Conservation (phyloP, 1,140 invertebrate species). For the Apis dorsata region DNA sequence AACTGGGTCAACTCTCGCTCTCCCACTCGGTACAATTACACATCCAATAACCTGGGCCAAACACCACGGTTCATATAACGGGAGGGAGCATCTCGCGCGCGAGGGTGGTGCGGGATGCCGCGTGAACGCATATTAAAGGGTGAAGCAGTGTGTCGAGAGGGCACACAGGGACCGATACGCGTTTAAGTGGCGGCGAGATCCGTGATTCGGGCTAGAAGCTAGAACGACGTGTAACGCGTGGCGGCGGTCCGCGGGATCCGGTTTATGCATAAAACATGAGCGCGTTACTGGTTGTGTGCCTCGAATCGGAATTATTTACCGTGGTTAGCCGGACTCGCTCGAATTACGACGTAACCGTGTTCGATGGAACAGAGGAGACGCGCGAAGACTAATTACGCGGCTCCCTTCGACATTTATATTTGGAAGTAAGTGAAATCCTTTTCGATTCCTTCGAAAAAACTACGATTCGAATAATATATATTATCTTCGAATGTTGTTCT, state of each 20-base stretch:
- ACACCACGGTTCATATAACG: slow-evolving; percentile 3
- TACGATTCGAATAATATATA: too few species aligned
- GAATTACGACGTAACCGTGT: slow-evolving; percentile 51
- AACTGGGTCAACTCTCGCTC: too few species aligned
- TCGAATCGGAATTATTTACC: slow-evolving; percentile 66
- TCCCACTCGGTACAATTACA: neutral
- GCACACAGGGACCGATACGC: neutral
- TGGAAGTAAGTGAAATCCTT: too few species aligned
- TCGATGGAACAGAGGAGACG: slow-evolving; percentile 36
- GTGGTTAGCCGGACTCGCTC: slow-evolving; percentile 50
- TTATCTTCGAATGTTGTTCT: too few species aligned
- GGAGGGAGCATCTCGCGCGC: neutral
- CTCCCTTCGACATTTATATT: too few species aligned
- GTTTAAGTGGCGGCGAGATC: slow-evolving; percentile 17
- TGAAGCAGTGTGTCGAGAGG: neutral
- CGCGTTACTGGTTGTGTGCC: slow-evolving; percentile 38
- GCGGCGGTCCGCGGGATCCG: slow-evolving; percentile 10
- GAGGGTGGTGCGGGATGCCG: neutral
- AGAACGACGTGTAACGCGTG: slow-evolving; percentile 43
- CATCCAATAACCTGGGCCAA: neutral
- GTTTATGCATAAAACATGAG: slow-evolving; percentile 66
- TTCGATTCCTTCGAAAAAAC: too few species aligned
- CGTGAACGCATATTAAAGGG: neutral
- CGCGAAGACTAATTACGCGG: neutral
- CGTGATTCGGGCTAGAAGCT: slow-evolving; percentile 28